Percentiles rank a stretch among this genome's conserved stretches.
These are phyloP conservation scores for Piliocolobus tephrosceles DNA, from an alignment of 2,113 vertebrate species.

Conservation along the genomic window DNA sequence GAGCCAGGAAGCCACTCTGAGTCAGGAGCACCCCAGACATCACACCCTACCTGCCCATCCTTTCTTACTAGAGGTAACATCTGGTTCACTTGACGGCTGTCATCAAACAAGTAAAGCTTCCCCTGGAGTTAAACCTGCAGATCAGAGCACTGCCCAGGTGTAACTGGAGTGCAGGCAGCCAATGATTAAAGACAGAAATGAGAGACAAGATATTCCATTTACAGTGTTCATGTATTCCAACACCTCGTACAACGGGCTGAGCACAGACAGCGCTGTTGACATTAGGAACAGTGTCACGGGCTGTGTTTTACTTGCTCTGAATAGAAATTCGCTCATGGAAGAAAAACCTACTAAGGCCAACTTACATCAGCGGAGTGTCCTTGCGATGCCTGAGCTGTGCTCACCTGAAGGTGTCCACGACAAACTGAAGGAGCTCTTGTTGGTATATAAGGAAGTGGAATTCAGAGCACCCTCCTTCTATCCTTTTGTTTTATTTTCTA, in stretches of 20 bases:
- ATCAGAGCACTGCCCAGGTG: neutral
- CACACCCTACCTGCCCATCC: neutral
- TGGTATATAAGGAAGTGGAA: neutral
- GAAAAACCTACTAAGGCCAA: rapidly evolving
- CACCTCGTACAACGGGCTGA: neutral
- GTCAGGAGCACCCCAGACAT: neutral
- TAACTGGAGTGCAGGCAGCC: neutral
- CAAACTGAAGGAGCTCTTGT: rapidly evolving
- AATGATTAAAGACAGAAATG: neutral
- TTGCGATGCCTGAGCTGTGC: rapidly evolving
- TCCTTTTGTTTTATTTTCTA: neutral
- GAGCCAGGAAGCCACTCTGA: rapidly evolving
- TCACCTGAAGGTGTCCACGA: rapidly evolving
- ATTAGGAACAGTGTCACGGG: rapidly evolving
- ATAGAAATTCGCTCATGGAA: rapidly evolving
- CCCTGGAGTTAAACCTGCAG: rapidly evolving
- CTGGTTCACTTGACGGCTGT: neutral
- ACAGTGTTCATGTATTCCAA: rapidly evolving
- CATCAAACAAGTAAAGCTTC: constrained; percentile 16
- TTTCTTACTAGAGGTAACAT: neutral
- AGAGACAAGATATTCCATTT: rapidly evolving
- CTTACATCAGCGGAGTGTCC: rapidly evolving
- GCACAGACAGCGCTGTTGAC: neutral
- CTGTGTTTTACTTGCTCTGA: neutral
- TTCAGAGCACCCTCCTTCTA: rapidly evolving